Evolutionary conservation across 2,113 vertebrate species (phyloP).

Genomic region (Rhinogobius similis): DNA sequence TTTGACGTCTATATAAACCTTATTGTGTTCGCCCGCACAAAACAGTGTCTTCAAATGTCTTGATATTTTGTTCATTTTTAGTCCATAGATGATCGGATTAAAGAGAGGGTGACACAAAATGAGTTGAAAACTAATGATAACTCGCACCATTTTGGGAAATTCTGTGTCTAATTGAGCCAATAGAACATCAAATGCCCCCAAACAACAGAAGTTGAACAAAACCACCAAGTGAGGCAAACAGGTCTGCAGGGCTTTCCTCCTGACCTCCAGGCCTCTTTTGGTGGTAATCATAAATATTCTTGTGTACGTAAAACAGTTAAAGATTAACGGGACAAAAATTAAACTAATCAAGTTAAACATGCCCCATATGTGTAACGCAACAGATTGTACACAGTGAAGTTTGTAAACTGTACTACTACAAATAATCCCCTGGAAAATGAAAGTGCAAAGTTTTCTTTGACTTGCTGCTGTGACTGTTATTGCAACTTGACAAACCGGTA

Average conservation of each 20-base stretch:
- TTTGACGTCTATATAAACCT: background rate
- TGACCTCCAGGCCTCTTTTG: background rate
- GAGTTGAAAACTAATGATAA: constrained; percentile 25
- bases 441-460: background rate
- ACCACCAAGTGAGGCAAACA: background rate
- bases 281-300: background rate
- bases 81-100: constrained; percentile 28
- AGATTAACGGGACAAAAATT: background rate
- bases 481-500: background rate
- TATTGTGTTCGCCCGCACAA: background rate
- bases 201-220: background rate
- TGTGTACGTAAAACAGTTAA: constrained; percentile 10
- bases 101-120: constrained; percentile 20
- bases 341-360: background rate
- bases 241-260: background rate
- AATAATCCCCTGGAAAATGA: background rate
- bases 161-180: background rate
- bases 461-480: background rate
- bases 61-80: constrained; percentile 15
- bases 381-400: constrained; percentile 2
- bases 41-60: background rate
- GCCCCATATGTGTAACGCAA: background rate
- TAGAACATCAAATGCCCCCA: background rate
- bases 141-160: background rate
- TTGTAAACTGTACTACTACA: background rate